A percentile compares a stretch with the other conserved stretches of the same genome.
phyloP scores from a whole-genome alignment of 2,888 invertebrate species.

The Sinopyrophorus schimmeli region DNA sequence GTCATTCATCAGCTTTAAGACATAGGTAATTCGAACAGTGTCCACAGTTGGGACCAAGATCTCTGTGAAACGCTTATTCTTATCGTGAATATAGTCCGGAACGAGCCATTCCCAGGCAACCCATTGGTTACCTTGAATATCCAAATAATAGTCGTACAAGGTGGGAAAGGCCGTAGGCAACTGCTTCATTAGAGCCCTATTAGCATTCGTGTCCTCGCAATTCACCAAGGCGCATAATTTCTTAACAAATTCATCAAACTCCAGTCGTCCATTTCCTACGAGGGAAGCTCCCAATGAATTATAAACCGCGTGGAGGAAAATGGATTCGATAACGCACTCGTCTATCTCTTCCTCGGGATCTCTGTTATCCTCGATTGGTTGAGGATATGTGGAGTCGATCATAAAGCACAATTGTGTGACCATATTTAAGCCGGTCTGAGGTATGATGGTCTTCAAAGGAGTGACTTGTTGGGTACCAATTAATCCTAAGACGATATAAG shows the following conservation, averaged over 20 bases:
- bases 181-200: slow-evolving; percentile 71
- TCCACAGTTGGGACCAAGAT: slow-evolving; percentile 91
- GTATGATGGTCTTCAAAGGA: slow-evolving; percentile 79
- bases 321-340: slow-evolving; percentile 67
- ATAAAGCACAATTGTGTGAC: slow-evolving; percentile 81
- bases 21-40: slow-evolving; percentile 78
- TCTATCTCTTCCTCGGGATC: slow-evolving; percentile 58
- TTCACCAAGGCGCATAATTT: slow-evolving; percentile 70
- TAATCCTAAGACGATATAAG: slow-evolving; percentile 72
- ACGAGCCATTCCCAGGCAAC: slow-evolving; percentile 84
- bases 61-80: slow-evolving; percentile 71
- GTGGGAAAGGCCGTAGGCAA: slow-evolving; percentile 72
- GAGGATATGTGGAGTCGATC: slow-evolving; percentile 72
- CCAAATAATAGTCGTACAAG: slow-evolving; percentile 82
- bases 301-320: slow-evolving; percentile 76
- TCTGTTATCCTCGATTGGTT: slow-evolving; percentile 53
- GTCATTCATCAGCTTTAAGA: slow-evolving; percentile 75
- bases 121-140: slow-evolving; percentile 70
- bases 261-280: slow-evolving; percentile 66
- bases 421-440: slow-evolving; percentile 86
- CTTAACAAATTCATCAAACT: slow-evolving; percentile 83
- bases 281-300: slow-evolving; percentile 84
- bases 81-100: slow-evolving; percentile 74
- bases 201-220: slow-evolving; percentile 66
- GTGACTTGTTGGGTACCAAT: slow-evolving; percentile 71